Conservation (phyloP, 2,113 vertebrate species). For the Onychostoma macrolepis region DNA sequence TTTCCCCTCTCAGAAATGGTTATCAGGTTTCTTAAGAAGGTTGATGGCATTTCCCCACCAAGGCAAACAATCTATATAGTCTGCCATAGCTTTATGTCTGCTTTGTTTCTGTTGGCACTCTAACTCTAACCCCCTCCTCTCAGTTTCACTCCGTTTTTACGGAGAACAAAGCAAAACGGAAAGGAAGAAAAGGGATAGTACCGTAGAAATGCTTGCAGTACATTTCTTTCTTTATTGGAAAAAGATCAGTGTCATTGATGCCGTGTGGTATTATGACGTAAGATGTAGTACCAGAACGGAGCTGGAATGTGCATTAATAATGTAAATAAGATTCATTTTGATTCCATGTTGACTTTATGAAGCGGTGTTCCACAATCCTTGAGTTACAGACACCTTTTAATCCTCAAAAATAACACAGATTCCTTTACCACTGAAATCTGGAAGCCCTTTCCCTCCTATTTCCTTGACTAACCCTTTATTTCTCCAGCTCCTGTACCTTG, state of each 20-base stretch:
- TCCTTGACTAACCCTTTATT: slow-evolving; percentile 33
- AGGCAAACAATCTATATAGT: slow-evolving; percentile 65
- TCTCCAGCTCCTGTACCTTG: background rate
- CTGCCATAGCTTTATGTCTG: slow-evolving; percentile 48
- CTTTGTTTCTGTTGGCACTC: slow-evolving; percentile 60
- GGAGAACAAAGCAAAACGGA: slow-evolving; percentile 27
- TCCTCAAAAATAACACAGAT: background rate
- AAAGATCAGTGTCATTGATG: background rate
- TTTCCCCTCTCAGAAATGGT: background rate
- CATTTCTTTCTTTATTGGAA: background rate
- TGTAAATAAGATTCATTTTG: background rate
- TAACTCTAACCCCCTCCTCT: slow-evolving; percentile 37
- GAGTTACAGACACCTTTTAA: background rate
- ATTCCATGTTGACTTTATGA: background rate
- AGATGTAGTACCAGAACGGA: background rate
- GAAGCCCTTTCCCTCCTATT: slow-evolving; percentile 6
- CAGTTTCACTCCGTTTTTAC: slow-evolving; percentile 51
- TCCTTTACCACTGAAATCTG: background rate
- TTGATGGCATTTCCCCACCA: slow-evolving; percentile 57
- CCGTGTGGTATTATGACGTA: background rate
- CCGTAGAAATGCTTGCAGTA: background rate
- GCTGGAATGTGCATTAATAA: background rate
- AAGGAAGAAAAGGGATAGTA: slow-evolving; percentile 44
- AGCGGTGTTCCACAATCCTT: background rate
- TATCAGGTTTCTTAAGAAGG: slow-evolving; percentile 31